Evolutionary conservation across 1,140 invertebrate genomes (phyloP).

Genomic region (Coptotermes formosanus): DNA sequence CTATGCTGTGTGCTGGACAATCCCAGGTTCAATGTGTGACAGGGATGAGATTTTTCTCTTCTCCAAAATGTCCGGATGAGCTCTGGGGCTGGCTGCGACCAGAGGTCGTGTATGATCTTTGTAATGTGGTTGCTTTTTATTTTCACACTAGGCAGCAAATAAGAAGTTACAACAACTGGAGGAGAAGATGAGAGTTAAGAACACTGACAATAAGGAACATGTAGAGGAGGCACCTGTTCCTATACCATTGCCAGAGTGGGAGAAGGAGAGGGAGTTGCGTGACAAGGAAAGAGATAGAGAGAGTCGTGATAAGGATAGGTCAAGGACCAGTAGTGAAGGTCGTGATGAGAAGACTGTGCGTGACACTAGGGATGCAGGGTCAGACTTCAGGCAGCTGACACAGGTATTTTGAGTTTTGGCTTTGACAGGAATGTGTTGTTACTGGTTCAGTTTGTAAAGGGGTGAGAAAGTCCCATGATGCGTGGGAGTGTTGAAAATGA

Average conservation of each 20-base stretch:
- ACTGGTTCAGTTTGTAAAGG: no score
- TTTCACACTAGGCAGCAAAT: slow-evolving; percentile 48
- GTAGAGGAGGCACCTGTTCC: slow-evolving; percentile 50
- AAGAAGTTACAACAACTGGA: slow-evolving; percentile 64
- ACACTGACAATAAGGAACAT: slow-evolving; percentile 42
- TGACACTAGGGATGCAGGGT: slow-evolving; percentile 28
- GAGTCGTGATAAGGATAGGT: slow-evolving; percentile 45
- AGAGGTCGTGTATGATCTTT: no score
- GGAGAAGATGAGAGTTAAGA: slow-evolving; percentile 56
- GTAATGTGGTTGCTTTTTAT: no score
- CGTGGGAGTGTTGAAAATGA: no score
- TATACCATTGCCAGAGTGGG: slow-evolving; percentile 56
- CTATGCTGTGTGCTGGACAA: no score
- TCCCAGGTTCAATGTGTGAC: no score
- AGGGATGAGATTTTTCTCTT: no score
- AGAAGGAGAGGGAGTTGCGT: slow-evolving; percentile 52
- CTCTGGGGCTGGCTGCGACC: no score
- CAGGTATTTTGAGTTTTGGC: slow-evolving; percentile 30
- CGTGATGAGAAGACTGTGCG: slow-evolving; percentile 46
- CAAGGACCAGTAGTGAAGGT: slow-evolving; percentile 55
- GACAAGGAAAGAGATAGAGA: slow-evolving; percentile 46
- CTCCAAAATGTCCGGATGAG: no score
- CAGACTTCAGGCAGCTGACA: slow-evolving; percentile 37
- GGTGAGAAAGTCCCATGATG: no score
- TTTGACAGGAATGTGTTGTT: background rate